Conservation (phyloP, 2,797 vertebrate genomes). For the Phoebastria nigripes region DNA sequence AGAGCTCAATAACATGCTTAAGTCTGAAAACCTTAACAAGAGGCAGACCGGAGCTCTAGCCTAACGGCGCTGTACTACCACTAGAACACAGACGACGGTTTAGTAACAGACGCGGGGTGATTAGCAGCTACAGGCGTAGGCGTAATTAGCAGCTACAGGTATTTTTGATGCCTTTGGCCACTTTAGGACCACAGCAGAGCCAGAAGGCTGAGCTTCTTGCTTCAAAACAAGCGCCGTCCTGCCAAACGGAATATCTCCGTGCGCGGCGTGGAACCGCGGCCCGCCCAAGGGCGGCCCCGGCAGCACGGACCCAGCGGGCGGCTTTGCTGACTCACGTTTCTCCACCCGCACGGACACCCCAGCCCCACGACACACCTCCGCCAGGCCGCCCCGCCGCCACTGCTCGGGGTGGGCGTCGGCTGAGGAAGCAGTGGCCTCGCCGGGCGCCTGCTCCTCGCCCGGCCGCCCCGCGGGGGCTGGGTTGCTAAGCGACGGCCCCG, state of each 20-base stretch:
- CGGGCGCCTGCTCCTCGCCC: background rate
- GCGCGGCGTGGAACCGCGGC: background rate
- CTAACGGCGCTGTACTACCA: fast-evolving
- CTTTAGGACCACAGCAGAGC: fast-evolving
- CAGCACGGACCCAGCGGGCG: too few species aligned
- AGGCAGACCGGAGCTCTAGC: background rate
- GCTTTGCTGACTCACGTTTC: background rate
- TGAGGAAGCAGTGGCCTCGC: background rate
- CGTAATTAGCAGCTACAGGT: fast-evolving
- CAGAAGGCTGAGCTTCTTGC: background rate
- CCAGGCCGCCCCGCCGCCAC: background rate
- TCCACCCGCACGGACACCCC: background rate
- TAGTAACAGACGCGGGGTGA: fast-evolving
- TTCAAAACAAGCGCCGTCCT: background rate
- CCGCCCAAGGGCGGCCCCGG: background rate
- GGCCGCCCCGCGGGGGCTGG: background rate
- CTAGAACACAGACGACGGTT: fast-evolving
- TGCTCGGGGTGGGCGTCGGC: background rate
- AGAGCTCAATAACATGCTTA: fast-evolving
- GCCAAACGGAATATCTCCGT: fast-evolving
- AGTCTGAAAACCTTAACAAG: fast-evolving
- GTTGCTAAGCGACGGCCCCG: background rate
- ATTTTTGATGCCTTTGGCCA: background rate
- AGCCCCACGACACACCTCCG: background rate
- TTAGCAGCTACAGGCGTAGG: fast-evolving